Evolutionary conservation across 2,113 vertebrate species (phyloP).

Genomic region (Speoplatyrhinus poulsoni): DNA sequence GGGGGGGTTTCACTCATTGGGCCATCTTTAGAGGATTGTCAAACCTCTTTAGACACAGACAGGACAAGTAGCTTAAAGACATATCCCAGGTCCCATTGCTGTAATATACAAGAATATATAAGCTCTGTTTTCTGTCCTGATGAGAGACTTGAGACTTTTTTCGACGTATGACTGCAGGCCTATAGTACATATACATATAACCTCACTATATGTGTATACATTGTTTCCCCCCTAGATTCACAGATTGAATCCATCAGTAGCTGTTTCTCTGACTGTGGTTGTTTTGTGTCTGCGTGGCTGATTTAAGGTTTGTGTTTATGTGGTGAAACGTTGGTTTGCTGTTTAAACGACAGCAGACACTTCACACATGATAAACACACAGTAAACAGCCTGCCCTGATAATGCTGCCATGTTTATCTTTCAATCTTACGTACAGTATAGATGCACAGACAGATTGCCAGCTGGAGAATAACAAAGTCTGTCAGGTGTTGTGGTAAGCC

Average conservation of each 20-base stretch:
- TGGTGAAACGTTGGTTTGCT: constrained; percentile 31
- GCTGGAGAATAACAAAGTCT: background rate
- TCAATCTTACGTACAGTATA: constrained; percentile 14
- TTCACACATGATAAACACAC: constrained; percentile 33
- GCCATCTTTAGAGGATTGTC: constrained; percentile 60
- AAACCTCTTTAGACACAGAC: constrained; percentile 51
- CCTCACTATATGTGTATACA: too few relatives aligned
- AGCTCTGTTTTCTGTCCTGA: constrained; percentile 34
- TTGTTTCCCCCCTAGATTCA: too few relatives aligned
- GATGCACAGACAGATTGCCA: background rate
- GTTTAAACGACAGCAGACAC: constrained; percentile 25
- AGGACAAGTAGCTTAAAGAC: constrained; percentile 59
- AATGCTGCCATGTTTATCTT: constrained; percentile 40
- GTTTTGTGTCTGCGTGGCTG: constrained; percentile 16
- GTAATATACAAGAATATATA: constrained; percentile 50
- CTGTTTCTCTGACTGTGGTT: constrained; percentile 15
- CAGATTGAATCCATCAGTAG: too few relatives aligned
- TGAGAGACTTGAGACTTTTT: background rate
- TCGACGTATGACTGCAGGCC: constrained; percentile 13
- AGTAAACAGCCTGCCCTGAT: constrained; percentile 41
- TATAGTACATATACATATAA: background rate
- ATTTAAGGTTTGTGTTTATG: constrained; percentile 25
- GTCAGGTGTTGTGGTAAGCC: constrained; percentile 9
- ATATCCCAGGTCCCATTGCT: constrained; percentile 37
- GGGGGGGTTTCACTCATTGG: constrained; percentile 39